These are phyloP conservation scores for Crotalus horridus DNA, from an alignment of 2,113 vertebrate species.

Conservation along the genomic window DNA sequence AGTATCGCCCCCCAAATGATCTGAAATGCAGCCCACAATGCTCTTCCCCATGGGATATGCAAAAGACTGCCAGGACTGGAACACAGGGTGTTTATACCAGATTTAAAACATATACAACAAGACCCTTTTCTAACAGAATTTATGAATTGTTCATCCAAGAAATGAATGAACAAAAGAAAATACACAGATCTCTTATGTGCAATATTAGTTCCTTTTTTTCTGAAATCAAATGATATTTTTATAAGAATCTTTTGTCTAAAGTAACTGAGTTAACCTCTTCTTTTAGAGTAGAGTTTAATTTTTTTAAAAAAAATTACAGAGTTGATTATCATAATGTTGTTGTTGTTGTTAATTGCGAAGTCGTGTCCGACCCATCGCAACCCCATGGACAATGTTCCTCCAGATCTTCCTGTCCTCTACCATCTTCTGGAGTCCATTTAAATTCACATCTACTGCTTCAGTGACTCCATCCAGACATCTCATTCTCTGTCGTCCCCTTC, in stretches of 20 bases:
- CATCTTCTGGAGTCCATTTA: no score
- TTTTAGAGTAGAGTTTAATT: background rate
- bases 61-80: background rate
- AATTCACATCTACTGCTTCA: no score
- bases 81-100: background rate
- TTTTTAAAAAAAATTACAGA: background rate
- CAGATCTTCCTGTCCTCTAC: no score
- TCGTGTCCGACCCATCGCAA: no score
- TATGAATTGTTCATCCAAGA: background rate
- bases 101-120: background rate
- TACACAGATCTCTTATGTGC: fast-evolving
- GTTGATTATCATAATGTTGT: background rate
- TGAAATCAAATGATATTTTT: background rate
- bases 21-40: background rate
- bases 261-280: background rate
- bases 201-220: background rate
- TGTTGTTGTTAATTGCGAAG: no score
- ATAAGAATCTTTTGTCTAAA: background rate
- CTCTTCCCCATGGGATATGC: background rate
- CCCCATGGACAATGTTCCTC: no score
- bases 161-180: background rate
- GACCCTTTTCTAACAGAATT: background rate
- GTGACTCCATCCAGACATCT: no score
- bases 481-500: no score
- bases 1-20: background rate